A percentile compares a stretch with the other conserved stretches of the same genome.
Evolutionary conservation across 1,140 invertebrate species (phyloP).

Genomic region (Drosophila sechellia): DNA sequence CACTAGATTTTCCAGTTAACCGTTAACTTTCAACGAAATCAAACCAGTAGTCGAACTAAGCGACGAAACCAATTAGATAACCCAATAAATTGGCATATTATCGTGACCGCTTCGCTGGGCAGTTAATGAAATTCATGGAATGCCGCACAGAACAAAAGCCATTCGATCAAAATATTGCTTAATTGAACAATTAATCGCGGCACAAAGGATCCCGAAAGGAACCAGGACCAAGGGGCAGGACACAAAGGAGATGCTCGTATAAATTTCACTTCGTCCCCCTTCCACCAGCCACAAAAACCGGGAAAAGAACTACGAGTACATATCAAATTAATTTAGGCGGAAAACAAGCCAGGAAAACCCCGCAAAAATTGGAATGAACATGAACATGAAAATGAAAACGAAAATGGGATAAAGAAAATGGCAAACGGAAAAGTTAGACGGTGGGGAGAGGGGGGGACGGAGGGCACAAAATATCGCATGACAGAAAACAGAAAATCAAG

Average conservation of each 20-base stretch:
- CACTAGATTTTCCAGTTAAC: background rate
- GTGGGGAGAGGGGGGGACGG: background rate
- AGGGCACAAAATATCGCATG: slow-evolving; percentile 70
- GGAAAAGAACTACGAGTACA: slow-evolving; percentile 28
- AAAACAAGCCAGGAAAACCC: slow-evolving; percentile 33
- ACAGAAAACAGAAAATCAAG: slow-evolving; percentile 74
- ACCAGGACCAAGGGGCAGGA: background rate
- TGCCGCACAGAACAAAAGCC: slow-evolving; percentile 48
- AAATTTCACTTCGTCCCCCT: slow-evolving; percentile 36
- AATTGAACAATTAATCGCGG: slow-evolving; percentile 77
- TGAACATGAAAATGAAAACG: slow-evolving; percentile 42
- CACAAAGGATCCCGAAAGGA: slow-evolving; percentile 44
- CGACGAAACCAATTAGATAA: background rate
- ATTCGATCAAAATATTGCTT: slow-evolving; percentile 68
- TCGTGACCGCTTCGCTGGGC: slow-evolving; percentile 10
- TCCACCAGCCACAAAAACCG: slow-evolving; percentile 5
- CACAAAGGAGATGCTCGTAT: slow-evolving; percentile 39
- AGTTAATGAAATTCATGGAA: slow-evolving; percentile 42
- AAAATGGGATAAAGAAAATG: slow-evolving; percentile 30
- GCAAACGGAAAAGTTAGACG: slow-evolving; percentile 5
- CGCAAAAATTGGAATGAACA: slow-evolving; percentile 47
- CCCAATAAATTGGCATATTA: slow-evolving; percentile 41
- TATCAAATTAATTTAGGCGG: slow-evolving; percentile 75
- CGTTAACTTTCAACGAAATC: background rate
- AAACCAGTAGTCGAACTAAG: too few species aligned